phyloP scores from a whole-genome alignment of 2,888 invertebrate species.

The Brassicogethes aeneus region DNA sequence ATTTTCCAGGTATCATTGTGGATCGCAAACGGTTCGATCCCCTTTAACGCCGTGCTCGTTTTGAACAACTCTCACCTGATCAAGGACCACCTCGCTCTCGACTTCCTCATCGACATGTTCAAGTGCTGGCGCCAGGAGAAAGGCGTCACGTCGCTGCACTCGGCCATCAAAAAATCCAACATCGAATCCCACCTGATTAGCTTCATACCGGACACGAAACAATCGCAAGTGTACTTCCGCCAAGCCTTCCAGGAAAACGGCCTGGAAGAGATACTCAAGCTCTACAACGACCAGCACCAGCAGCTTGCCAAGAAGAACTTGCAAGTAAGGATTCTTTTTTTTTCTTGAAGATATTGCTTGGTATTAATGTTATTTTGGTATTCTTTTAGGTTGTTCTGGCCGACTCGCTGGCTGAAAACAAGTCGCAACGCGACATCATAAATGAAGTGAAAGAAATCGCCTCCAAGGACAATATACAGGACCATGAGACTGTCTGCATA shows the following conservation, averaged over 20 bases:
- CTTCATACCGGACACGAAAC: constrained; percentile 89
- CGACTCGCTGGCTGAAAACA: constrained; percentile 80
- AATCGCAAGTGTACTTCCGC: constrained; percentile 81
- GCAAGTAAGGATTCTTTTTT: too few relatives aligned
- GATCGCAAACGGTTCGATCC: constrained; percentile 87
- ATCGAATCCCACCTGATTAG: constrained; percentile 73
- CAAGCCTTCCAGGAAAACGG: constrained; percentile 44
- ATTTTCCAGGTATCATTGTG: too few relatives aligned
- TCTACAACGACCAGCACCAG: constrained; percentile 76
- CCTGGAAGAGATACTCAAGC: constrained; percentile 48
- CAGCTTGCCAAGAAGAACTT: constrained; percentile 76
- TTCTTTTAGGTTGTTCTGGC: too few relatives aligned
- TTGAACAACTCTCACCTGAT: constrained; percentile 88
- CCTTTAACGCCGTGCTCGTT: constrained; percentile 79
- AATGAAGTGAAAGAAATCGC: constrained; percentile 81
- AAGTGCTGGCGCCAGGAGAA: constrained; percentile 85
- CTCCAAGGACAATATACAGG: constrained; percentile 71
- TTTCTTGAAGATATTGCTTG: too few relatives aligned
- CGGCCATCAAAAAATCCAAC: constrained; percentile 79
- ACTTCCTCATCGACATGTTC: constrained; percentile 90
- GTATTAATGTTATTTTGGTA: too few relatives aligned
- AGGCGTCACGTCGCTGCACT: constrained; percentile 76
- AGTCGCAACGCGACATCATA: constrained; percentile 77
- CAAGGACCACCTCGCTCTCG: constrained; percentile 88
- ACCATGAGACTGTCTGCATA: constrained; percentile 63